Percentiles rank a stretch among this genome's conserved stretches.
These are phyloP conservation scores for Acromyrmex heyeri DNA, from an alignment of 1,140 invertebrate genomes.

Conservation along the genomic window DNA sequence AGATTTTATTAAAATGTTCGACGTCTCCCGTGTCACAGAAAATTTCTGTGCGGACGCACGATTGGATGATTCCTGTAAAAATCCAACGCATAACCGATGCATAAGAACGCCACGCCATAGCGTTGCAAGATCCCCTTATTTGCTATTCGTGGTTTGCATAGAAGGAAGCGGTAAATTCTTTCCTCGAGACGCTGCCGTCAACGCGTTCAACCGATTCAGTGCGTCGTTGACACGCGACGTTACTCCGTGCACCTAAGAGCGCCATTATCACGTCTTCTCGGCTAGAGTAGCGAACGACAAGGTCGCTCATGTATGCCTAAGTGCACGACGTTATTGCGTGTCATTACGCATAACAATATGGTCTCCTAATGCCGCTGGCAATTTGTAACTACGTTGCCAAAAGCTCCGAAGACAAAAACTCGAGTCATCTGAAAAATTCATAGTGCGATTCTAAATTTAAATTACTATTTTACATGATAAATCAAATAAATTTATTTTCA, in stretches of 20 bases:
- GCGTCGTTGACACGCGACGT: slow-evolving; percentile 36
- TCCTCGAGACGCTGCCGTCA: slow-evolving; percentile 14
- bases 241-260: slow-evolving; percentile 6
- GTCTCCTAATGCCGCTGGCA: slow-evolving; percentile 19
- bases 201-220: slow-evolving; percentile 42
- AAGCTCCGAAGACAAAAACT: not conserved
- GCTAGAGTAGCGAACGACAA: slow-evolving; percentile 24
- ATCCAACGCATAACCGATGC: not conserved
- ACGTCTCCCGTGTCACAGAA: not conserved
- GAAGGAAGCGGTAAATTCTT: slow-evolving; percentile 53
- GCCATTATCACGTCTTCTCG: slow-evolving; percentile 33
- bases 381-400: slow-evolving; percentile 26
- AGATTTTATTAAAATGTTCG: not conserved
- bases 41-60: not conserved
- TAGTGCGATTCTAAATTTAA: not conserved
- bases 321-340: slow-evolving; percentile 27
- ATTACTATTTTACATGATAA: not conserved
- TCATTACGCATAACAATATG: slow-evolving; percentile 47
- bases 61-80: slow-evolving; percentile 15
- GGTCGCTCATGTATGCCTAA: slow-evolving; percentile 19
- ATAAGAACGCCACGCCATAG: not conserved
- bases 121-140: not conserved
- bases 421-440: not conserved
- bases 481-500: not conserved
- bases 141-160: slow-evolving; percentile 21